These are phyloP conservation scores for Orthochromis indermauri DNA, from an alignment of 2,113 vertebrate species.

Conservation along the genomic window DNA sequence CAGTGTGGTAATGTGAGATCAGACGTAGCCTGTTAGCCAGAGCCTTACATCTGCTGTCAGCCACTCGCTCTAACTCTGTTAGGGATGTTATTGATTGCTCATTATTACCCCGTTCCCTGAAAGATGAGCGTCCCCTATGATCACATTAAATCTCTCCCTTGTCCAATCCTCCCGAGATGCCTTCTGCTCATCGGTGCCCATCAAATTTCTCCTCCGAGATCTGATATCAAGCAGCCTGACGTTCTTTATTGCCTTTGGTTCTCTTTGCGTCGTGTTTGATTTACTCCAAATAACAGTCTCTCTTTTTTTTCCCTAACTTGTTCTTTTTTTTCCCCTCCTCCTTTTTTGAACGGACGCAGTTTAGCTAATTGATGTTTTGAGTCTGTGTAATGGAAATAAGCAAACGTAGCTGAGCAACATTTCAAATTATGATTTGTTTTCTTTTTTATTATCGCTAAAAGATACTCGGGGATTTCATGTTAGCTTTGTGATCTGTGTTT, in stretches of 20 bases:
- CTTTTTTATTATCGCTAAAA: constrained; percentile 35
- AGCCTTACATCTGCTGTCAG: constrained; percentile 67
- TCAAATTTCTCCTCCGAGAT: constrained; percentile 67
- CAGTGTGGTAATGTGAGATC: constrained; percentile 60
- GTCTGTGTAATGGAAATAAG: constrained; percentile 59
- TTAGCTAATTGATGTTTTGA: constrained; percentile 58
- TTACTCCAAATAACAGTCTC: constrained; percentile 46
- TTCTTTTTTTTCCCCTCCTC: not conserved
- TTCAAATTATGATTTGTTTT: constrained; percentile 53
- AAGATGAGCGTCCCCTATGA: constrained; percentile 77
- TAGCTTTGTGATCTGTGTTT: constrained; percentile 60
- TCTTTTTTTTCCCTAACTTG: not conserved
- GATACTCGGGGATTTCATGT: constrained; percentile 37
- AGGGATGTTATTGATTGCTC: constrained; percentile 74
- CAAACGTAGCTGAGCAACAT: constrained; percentile 27
- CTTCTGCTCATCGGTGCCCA: constrained; percentile 68
- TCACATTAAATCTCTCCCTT: constrained; percentile 74
- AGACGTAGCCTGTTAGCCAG: constrained; percentile 60
- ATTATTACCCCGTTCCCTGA: constrained; percentile 70
- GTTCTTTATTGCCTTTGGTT: constrained; percentile 40
- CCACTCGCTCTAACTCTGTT: constrained; percentile 65
- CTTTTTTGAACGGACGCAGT: not conserved
- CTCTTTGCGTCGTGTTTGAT: constrained; percentile 48
- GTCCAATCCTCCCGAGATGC: constrained; percentile 68
- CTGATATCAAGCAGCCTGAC: constrained; percentile 63